A percentile compares a stretch with the other conserved stretches of the same genome.
These are phyloP conservation scores for Danio aesculapii DNA, from an alignment of 2,797 vertebrate genomes.

Conservation along the genomic window DNA sequence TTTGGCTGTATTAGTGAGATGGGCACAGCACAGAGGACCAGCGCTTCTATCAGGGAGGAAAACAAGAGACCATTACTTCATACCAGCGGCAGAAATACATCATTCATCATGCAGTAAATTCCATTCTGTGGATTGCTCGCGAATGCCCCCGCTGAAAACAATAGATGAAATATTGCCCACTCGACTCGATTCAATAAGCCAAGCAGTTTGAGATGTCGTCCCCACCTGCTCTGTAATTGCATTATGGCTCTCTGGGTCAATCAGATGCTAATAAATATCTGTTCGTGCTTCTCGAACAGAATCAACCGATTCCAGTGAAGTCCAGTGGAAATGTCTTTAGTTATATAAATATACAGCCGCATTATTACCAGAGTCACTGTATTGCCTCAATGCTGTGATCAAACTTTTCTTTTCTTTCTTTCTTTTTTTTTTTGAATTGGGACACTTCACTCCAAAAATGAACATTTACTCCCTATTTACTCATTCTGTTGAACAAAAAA, in stretches of 20 bases:
- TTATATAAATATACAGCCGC: not conserved
- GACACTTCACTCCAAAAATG: too few relatives aligned
- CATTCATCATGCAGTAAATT: conserved; percentile 78
- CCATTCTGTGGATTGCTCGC: conserved; percentile 82
- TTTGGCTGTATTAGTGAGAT: conserved; percentile 58
- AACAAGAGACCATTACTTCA: conserved; percentile 75
- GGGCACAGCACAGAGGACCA: conserved; percentile 57
- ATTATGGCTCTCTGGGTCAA: conserved; percentile 77
- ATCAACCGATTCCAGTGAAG: conserved; percentile 38
- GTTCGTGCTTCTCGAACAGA: conserved; percentile 54
- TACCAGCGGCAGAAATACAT: conserved; percentile 75
- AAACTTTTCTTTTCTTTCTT: too few relatives aligned
- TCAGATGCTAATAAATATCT: conserved; percentile 73
- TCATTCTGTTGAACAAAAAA: too few relatives aligned
- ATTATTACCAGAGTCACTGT: not conserved
- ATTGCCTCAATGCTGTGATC: not conserved
- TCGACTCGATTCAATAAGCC: conserved; percentile 83
- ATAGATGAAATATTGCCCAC: conserved; percentile 85
- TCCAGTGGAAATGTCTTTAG: conserved; percentile 1
- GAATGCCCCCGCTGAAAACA: conserved; percentile 79
- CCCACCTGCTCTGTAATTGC: conserved; percentile 83
- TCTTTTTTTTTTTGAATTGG: too few relatives aligned
- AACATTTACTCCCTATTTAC: too few relatives aligned
- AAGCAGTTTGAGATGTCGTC: conserved; percentile 75
- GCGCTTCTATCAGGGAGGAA: conserved; percentile 59